These are phyloP conservation scores for Drosophila pseudotakahashii DNA, from an alignment of 2,888 invertebrate genomes.

Conservation along the genomic window DNA sequence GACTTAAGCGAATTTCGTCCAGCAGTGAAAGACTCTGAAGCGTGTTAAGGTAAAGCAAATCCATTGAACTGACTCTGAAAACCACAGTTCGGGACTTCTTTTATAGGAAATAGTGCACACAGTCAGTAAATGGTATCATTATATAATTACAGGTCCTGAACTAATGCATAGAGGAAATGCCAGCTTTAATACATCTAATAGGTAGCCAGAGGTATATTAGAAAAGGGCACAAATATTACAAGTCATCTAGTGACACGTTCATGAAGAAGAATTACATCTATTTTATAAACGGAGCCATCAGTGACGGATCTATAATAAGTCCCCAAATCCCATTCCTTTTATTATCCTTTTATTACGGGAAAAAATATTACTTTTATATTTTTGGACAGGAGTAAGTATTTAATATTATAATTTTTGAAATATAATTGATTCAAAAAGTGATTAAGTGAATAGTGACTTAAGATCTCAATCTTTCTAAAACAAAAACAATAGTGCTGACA, in stretches of 20 bases:
- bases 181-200: conserved; percentile 8
- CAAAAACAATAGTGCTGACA: conserved; percentile 25
- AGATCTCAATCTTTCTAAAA: neutral
- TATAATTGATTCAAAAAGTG: no score
- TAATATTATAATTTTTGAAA: no score
- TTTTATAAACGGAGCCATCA: no score
- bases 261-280: no score
- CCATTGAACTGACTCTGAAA: conserved; percentile 43
- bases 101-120: conserved; percentile 41
- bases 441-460: no score
- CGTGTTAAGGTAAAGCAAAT: conserved; percentile 44
- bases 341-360: no score
- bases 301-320: no score
- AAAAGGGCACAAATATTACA: neutral
- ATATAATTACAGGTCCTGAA: conserved; percentile 8
- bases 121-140: conserved; percentile 10
- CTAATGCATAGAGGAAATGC: neutral
- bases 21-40: conserved; percentile 55
- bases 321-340: no score
- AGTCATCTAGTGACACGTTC: neutral
- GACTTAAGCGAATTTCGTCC: conserved; percentile 34
- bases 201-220: neutral
- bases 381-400: no score
- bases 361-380: no score
- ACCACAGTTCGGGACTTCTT: conserved; percentile 6